These are phyloP conservation scores for Clupea harengus DNA, from an alignment of 2,113 vertebrate species.

Conservation along the genomic window DNA sequence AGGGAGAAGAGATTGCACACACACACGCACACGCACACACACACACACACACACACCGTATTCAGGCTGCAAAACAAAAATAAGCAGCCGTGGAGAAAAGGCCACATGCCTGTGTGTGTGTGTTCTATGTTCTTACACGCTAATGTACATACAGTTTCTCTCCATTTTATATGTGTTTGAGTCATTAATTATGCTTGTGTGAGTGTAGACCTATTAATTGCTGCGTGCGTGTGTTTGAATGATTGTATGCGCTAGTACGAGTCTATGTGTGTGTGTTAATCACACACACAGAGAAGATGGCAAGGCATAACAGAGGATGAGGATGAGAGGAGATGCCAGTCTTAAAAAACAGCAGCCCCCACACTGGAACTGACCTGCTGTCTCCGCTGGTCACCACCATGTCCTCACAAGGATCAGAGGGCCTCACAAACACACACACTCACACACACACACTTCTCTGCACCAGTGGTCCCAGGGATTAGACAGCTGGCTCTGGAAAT, in stretches of 20 bases:
- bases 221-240: neutral
- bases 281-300: no score
- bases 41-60: constrained; percentile 14
- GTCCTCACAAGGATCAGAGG: constrained; percentile 61
- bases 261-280: neutral
- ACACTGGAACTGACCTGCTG: constrained; percentile 52
- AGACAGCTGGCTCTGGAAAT: constrained; percentile 56
- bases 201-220: neutral
- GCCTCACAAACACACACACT: neutral
- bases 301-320: no score
- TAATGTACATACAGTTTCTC: no score
- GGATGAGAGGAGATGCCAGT: no score
- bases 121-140: neutral
- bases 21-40: constrained; percentile 10
- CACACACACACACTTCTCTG: neutral
- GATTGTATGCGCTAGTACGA: neutral
- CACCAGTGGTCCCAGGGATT: constrained; percentile 54
- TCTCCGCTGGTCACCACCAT: constrained; percentile 54
- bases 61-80: constrained; percentile 50
- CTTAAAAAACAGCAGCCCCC: neutral
- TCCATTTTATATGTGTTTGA: no score
- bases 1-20: constrained; percentile 59
- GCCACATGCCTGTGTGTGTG: neutral
- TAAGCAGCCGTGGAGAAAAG: neutral
- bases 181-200: neutral